phyloP scores from a whole-genome alignment of 37 sponge, comb jelly and placozoan genomes.

The Amphimedon queenslandica region DNA sequence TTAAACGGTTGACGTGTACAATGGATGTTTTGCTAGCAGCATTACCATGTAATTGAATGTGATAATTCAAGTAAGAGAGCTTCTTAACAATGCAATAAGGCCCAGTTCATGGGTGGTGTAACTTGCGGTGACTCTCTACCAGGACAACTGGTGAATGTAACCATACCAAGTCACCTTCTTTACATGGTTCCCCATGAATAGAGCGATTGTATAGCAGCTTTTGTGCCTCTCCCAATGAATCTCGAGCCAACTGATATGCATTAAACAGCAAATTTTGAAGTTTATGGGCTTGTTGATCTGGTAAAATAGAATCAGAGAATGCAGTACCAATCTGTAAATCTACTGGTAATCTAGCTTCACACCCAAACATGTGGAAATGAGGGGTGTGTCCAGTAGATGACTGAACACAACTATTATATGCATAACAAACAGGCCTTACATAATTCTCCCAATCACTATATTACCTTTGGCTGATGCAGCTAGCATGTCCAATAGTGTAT shows the following conservation, averaged over 20 bases:
- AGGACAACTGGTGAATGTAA: slow-evolving; percentile 35
- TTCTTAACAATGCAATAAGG: slow-evolving; percentile 29
- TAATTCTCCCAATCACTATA: slow-evolving; percentile 34
- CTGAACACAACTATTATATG: slow-evolving; percentile 45
- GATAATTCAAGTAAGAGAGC: slow-evolving; percentile 18
- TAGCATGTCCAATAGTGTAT: slow-evolving; percentile 13
- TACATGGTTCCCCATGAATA: slow-evolving; percentile 37
- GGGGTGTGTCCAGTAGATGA: slow-evolving; percentile 24
- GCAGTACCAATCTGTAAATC: slow-evolving; percentile 9
- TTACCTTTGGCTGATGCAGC: not conserved
- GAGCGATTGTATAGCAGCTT: slow-evolving; percentile 28
- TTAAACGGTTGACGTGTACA: not conserved
- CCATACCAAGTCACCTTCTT: slow-evolving; percentile 49
- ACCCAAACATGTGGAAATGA: slow-evolving; percentile 49
- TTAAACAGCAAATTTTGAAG: slow-evolving; percentile 2
- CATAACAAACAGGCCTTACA: slow-evolving; percentile 32
- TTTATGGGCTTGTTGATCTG: slow-evolving; percentile 16
- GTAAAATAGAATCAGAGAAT: not conserved
- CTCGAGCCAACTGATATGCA: slow-evolving; percentile 11
- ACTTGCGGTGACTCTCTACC: slow-evolving; percentile 26
- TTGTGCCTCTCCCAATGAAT: not conserved
- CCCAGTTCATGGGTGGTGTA: slow-evolving; percentile 44
- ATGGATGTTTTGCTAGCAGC: not conserved
- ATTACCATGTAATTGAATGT: slow-evolving; percentile 4
- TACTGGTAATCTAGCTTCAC: slow-evolving; percentile 32